phyloP scores from a whole-genome alignment of 2,113 vertebrate genomes.

The Petrocephalus zakoni region DNA sequence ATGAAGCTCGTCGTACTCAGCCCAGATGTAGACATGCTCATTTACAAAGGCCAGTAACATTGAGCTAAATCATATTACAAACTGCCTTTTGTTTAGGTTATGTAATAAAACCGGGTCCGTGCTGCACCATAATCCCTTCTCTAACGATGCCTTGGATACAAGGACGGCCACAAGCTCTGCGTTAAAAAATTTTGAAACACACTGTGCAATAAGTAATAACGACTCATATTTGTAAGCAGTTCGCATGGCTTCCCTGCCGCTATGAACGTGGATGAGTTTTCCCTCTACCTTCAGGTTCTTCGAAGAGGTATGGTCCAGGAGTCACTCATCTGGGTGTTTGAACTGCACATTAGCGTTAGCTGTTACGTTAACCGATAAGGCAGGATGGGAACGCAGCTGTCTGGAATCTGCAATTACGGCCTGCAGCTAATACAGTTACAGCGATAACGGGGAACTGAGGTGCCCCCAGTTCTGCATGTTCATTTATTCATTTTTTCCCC shows the following conservation, averaged over 20 bases:
- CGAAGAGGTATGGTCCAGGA: slow-evolving; percentile 40
- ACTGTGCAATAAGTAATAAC: neutral
- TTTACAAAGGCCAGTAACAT: slow-evolving; percentile 40
- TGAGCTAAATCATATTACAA: slow-evolving; percentile 30
- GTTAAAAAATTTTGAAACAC: neutral
- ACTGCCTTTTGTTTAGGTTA: slow-evolving; percentile 36
- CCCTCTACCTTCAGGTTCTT: slow-evolving; percentile 43
- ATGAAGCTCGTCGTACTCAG: neutral
- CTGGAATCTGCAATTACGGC: slow-evolving; percentile 12
- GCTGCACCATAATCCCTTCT: neutral
- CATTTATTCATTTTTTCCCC: neutral
- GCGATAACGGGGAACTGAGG: slow-evolving; percentile 34
- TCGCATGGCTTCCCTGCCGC: too few species aligned
- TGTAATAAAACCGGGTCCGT: slow-evolving; percentile 21
- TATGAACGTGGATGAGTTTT: slow-evolving; percentile 27
- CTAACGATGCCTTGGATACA: neutral
- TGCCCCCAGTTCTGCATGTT: slow-evolving; percentile 26
- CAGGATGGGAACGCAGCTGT: slow-evolving; percentile 18
- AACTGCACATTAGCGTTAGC: slow-evolving; percentile 45
- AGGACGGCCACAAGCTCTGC: neutral
- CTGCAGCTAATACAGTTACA: slow-evolving; percentile 22
- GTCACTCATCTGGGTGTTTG: slow-evolving; percentile 41
- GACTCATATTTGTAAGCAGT: neutral
- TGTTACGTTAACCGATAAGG: slow-evolving; percentile 46
- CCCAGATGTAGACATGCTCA: slow-evolving; percentile 34